Evolutionary conservation across 2,888 invertebrate species (phyloP).

Genomic region (Ophion obscuratus): DNA sequence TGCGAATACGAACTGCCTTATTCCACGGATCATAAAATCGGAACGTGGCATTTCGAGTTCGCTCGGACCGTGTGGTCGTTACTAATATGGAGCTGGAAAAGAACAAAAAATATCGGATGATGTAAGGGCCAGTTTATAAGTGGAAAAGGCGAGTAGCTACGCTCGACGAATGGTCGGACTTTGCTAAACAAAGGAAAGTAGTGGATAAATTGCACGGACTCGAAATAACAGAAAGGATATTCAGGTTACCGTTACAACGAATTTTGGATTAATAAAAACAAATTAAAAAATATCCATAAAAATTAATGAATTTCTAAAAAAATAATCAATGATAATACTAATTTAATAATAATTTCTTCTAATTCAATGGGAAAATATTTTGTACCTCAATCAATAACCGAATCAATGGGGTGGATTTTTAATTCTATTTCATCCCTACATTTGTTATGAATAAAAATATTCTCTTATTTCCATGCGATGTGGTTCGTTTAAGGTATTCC

Average conservation of each 20-base stretch:
- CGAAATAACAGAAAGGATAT: too few relatives aligned
- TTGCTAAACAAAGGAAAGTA: too few relatives aligned
- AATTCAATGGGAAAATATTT: too few relatives aligned
- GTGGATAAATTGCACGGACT: too few relatives aligned
- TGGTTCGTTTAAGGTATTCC: too few relatives aligned
- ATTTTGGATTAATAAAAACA: background rate
- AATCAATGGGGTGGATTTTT: too few relatives aligned
- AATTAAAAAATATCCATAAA: background rate
- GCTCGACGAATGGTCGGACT: conserved; percentile 25
- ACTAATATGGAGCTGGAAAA: conserved; percentile 42
- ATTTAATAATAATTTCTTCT: too few relatives aligned
- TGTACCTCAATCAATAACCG: too few relatives aligned
- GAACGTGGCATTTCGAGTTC: conserved; percentile 56
- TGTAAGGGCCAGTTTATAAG: background rate
- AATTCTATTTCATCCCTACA: too few relatives aligned
- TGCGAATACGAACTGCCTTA: conserved; percentile 74
- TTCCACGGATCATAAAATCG: conserved; percentile 73
- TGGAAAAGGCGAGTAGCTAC: conserved; percentile 21
- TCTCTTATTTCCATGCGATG: too few relatives aligned
- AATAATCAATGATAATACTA: background rate
- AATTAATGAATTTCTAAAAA: background rate
- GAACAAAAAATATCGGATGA: conserved; percentile 17
- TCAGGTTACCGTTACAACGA: too few relatives aligned
- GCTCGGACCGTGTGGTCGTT: conserved; percentile 48
- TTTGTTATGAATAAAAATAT: too few relatives aligned